Conservation (phyloP, 2,113 vertebrate genomes). For the Esox niger region DNA sequence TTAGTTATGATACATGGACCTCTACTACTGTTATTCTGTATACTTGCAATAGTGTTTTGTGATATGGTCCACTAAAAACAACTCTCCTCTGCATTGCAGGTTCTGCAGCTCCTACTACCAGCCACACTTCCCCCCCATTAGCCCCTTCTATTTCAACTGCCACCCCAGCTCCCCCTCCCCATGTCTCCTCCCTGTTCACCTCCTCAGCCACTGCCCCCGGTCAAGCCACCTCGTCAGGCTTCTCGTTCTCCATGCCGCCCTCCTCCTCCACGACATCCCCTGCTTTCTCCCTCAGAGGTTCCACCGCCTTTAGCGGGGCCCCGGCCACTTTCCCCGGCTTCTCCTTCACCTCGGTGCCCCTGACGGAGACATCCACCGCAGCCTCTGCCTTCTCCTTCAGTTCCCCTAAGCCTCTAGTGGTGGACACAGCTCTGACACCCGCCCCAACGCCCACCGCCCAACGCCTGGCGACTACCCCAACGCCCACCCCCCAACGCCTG, state of each 20-base stretch:
- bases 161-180: slow-evolving; percentile 23
- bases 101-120: slow-evolving; percentile 24
- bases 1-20: not conserved
- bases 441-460: slow-evolving; percentile 18
- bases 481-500: slow-evolving; percentile 23
- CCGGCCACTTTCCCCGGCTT: slow-evolving; percentile 44
- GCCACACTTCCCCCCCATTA: slow-evolving; percentile 23
- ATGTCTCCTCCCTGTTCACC: slow-evolving; percentile 28
- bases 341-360: slow-evolving; percentile 51
- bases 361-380: slow-evolving; percentile 31
- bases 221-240: slow-evolving; percentile 23
- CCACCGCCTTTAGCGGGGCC: slow-evolving; percentile 59
- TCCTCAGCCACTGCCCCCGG: slow-evolving; percentile 50
- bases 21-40: not conserved
- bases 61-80: not conserved
- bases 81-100: slow-evolving; percentile 40
- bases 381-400: slow-evolving; percentile 68
- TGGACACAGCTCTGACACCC: slow-evolving; percentile 46
- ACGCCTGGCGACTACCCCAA: not conserved
- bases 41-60: not conserved
- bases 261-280: slow-evolving; percentile 38
- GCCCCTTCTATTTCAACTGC: slow-evolving; percentile 22
- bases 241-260: slow-evolving; percentile 66
- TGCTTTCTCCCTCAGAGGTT: slow-evolving; percentile 67
- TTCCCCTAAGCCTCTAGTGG: slow-evolving; percentile 57